Conservation (phyloP, 2,797 vertebrate species). For the Vireo griseus region DNA sequence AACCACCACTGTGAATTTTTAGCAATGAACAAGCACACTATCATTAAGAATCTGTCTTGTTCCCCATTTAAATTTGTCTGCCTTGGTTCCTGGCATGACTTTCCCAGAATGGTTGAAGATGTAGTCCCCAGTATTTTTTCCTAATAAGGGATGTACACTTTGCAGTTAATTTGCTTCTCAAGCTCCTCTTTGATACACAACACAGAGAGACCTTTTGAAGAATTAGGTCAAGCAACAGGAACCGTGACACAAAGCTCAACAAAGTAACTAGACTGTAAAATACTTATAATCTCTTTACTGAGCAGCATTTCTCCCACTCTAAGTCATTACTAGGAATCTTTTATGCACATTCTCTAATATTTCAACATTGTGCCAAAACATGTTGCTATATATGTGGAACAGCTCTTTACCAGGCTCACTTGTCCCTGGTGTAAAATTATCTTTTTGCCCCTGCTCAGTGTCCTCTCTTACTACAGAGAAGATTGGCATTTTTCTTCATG, state of each 20-base stretch:
- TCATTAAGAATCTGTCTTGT: background rate
- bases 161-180: background rate
- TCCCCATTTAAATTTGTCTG: background rate
- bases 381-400: background rate
- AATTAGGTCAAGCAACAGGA: conserved; percentile 16
- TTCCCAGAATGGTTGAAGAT: background rate
- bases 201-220: background rate
- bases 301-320: background rate
- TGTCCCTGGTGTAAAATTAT: background rate
- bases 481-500: background rate
- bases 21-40: background rate
- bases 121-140: background rate
- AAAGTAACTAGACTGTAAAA: background rate
- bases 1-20: background rate
- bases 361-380: background rate
- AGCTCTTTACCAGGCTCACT: background rate
- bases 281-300: background rate
- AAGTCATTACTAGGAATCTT: background rate
- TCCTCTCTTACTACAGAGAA: background rate
- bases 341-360: background rate
- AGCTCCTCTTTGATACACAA: background rate
- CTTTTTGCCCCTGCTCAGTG: background rate
- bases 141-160: background rate
- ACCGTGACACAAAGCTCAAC: background rate
- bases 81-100: background rate